Percentiles rank a stretch among this genome's conserved stretches.
Conservation (phyloP, 2,113 vertebrate species). For the Clinocottus analis region DNA sequence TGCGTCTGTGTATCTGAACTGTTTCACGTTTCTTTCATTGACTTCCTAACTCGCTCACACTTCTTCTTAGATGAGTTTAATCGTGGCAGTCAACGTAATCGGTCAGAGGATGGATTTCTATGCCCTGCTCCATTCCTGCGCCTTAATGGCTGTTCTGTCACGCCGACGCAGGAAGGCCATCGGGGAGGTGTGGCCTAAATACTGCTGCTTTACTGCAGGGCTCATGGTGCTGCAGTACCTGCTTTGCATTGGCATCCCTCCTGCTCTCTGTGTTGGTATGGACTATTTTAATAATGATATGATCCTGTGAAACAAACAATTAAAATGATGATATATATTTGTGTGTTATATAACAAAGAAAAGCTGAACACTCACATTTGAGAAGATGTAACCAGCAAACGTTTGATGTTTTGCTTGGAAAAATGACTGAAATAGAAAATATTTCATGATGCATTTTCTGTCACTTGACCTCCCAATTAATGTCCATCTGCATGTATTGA, state of each 20-base stretch:
- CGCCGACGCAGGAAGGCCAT: conserved; percentile 83
- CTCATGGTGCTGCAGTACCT: conserved; percentile 83
- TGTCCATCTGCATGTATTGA: neutral
- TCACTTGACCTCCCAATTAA: neutral
- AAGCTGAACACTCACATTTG: neutral
- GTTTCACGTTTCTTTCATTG: neutral
- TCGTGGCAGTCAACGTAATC: conserved; percentile 79
- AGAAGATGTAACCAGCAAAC: neutral
- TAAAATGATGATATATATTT: neutral
- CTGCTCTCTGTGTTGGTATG: conserved; percentile 82
- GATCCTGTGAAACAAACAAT: neutral
- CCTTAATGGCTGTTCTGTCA: conserved; percentile 79
- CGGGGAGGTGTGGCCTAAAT: conserved; percentile 86
- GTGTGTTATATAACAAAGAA: neutral
- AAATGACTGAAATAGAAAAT: neutral
- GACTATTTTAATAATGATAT: neutral
- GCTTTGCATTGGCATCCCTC: conserved; percentile 84
- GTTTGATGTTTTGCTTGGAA: neutral
- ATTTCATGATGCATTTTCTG: neutral
- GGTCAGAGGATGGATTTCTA: conserved; percentile 85
- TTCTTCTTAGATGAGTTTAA: conserved; percentile 75
- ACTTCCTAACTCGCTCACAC: neutral
- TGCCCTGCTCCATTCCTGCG: conserved; percentile 76
- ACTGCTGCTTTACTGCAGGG: conserved; percentile 84
- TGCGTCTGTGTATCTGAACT: neutral